These are phyloP conservation scores for Folsomia manolachei DNA, from an alignment of 2,888 invertebrate genomes.

Conservation along the genomic window DNA sequence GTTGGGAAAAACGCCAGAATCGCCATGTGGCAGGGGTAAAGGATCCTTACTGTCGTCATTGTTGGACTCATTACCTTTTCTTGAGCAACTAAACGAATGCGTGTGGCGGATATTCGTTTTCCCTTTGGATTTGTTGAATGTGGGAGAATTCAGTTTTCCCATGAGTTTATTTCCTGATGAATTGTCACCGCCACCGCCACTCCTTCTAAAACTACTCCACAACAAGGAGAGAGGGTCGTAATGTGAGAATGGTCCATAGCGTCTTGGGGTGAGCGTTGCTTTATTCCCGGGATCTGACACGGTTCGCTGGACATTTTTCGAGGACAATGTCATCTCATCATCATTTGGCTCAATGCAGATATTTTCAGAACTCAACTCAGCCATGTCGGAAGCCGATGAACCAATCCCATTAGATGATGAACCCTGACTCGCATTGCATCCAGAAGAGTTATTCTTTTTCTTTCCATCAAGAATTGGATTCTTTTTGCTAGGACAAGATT, in stretches of 20 bases:
- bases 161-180: conserved; percentile 35
- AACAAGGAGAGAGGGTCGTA: conserved; percentile 50
- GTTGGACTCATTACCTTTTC: conserved; percentile 33
- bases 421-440: conserved; percentile 47
- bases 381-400: conserved; percentile 47
- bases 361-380: conserved; percentile 49
- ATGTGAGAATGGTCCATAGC: conserved; percentile 50
- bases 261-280: conserved; percentile 48
- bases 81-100: conserved; percentile 52
- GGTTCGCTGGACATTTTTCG: conserved; percentile 50
- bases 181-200: conserved; percentile 32
- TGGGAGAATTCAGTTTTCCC: conserved; percentile 34
- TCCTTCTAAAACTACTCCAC: conserved; percentile 50
- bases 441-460: conserved; percentile 21
- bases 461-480: not conserved
- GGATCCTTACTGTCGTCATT: conserved; percentile 41
- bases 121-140: conserved; percentile 40
- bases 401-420: conserved; percentile 50
- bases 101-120: conserved; percentile 52
- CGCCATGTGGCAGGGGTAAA: conserved; percentile 46
- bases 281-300: conserved; percentile 51
- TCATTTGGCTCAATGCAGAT: conserved; percentile 43
- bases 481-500: conserved; percentile 2
- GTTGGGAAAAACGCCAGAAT: conserved; percentile 50
- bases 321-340: conserved; percentile 20